Conservation (phyloP, 2,797 vertebrate species). For the Intellagama lesueurii region DNA sequence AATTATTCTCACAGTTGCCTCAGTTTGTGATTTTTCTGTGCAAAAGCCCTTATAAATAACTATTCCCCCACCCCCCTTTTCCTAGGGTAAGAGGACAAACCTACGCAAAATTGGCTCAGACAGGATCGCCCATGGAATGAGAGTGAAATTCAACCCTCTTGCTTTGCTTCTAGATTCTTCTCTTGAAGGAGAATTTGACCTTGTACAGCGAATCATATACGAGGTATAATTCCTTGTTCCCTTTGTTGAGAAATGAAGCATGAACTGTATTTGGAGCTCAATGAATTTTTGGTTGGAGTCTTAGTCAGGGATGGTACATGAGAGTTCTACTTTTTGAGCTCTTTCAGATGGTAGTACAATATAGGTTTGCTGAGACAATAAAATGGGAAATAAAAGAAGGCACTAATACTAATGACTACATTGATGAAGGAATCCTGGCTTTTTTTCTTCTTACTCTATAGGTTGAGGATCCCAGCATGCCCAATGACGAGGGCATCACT, state of each 20-base stretch:
- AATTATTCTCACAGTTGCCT: not conserved
- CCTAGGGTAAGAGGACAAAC: constrained; percentile 94
- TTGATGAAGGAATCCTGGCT: not conserved
- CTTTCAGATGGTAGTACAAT: not conserved
- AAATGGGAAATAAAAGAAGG: not conserved
- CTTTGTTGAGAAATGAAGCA: not conserved
- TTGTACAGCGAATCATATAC: constrained; percentile 98
- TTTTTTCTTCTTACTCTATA: constrained; percentile 62
- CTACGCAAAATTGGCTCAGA: constrained; percentile 92
- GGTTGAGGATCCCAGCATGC: constrained; percentile 96
- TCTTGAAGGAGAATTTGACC: constrained; percentile 95
- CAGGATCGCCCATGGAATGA: constrained; percentile 91
- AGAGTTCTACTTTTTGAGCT: not conserved
- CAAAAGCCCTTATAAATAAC: not conserved
- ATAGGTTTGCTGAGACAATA: not conserved
- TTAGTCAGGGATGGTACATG: not conserved
- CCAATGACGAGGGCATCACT: constrained; percentile 96
- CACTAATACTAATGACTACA: not conserved
- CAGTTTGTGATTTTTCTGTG: not conserved
- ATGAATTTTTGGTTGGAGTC: not conserved
- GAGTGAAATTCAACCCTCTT: constrained; percentile 96
- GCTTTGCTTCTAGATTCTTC: constrained; percentile 95
- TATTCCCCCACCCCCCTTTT: constrained; percentile 39
- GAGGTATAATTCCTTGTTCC: constrained; percentile 81
- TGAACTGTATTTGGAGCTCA: not conserved